Base-by-base conservation (phyloP, 2,797 vertebrate genomes). In the Epinephelus malabaricus region DNA sequence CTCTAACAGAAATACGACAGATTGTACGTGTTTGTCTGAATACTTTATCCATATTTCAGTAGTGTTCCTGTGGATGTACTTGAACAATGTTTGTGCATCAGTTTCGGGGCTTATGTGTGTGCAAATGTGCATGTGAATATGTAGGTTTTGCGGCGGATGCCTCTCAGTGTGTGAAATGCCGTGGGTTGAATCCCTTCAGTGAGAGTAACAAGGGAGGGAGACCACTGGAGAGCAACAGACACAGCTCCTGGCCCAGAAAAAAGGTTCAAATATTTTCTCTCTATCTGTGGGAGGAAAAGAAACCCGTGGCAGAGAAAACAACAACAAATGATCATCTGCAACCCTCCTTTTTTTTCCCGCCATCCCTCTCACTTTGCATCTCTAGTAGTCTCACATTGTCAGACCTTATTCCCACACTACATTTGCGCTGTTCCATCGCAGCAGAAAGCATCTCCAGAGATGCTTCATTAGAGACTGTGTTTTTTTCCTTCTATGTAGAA, bases 191-290 rank as follows among this genome's bases (percentile, higher is more conserved):
- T 89, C 70, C 80, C 84, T 83, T 67, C 73, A 58, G 84, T 55
- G 76, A 81, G 62, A 89, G 81, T 23, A 91, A 68, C 76, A 79
- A 80, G 82, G 71, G 77, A 82, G 60, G 56, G 77, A 86, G 81
- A 89, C 75, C 78, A 77, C 73, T 79, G 74, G 85, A 86, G 84
- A 90, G 82, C 83, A 82, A 76, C 72, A 92, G 78, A 91, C 61
- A 75, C 72, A 43, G 80, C 80, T 75, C 72, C 67, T 81, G 73
- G 79, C 81, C 86, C 63, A 87, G 79, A 85, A 86, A 30, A 67
- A 77, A 85, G 83, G 74, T 92, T 92, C 59, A 88, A 90, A 86
- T 86, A 77, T 88, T 84, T 83, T 91, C 81, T 91, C 81, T 90
- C 70, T 75, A 50, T 88, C 81, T 81, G 90, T 84, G 56, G 77